phyloP scores from a whole-genome alignment of 2,888 invertebrate species.

The Mechanitis mazaeus region DNA sequence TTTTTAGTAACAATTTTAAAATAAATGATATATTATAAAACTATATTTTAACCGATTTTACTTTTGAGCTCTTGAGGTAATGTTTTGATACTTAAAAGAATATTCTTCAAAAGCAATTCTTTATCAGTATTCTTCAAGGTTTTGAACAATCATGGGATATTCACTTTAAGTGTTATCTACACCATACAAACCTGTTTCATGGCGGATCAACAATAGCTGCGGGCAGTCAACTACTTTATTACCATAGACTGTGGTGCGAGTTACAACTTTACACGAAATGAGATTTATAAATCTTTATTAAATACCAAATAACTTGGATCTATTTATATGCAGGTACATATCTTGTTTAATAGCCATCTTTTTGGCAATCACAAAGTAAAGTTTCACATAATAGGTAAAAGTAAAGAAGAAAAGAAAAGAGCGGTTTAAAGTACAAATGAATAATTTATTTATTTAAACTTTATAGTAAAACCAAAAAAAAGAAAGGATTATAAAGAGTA shows the following conservation, averaged over 20 bases:
- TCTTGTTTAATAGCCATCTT: too few relatives aligned
- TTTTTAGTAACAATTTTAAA: neutral
- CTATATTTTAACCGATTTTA: neutral
- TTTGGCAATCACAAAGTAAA: too few relatives aligned
- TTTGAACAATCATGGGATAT: constrained; percentile 23
- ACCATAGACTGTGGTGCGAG: constrained; percentile 41
- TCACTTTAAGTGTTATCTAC: constrained; percentile 54
- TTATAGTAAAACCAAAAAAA: too few relatives aligned
- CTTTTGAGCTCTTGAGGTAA: too few relatives aligned
- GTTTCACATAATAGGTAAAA: too few relatives aligned
- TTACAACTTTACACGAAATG: constrained; percentile 19
- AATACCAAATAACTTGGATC: neutral
- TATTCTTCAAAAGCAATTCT: too few relatives aligned
- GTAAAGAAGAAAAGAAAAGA: too few relatives aligned
- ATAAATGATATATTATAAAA: neutral
- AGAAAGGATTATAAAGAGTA: too few relatives aligned
- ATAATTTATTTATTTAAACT: too few relatives aligned
- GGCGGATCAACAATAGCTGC: constrained; percentile 64
- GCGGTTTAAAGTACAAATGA: too few relatives aligned
- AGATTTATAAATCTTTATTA: constrained; percentile 3
- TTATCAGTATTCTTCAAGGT: constrained; percentile 14
- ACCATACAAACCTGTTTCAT: constrained; percentile 62
- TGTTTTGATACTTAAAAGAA: too few relatives aligned
- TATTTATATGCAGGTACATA: too few relatives aligned
- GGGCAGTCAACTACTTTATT: constrained; percentile 68